phyloP scores from a whole-genome alignment of 2,797 vertebrate genomes.

The Lemur catta region DNA sequence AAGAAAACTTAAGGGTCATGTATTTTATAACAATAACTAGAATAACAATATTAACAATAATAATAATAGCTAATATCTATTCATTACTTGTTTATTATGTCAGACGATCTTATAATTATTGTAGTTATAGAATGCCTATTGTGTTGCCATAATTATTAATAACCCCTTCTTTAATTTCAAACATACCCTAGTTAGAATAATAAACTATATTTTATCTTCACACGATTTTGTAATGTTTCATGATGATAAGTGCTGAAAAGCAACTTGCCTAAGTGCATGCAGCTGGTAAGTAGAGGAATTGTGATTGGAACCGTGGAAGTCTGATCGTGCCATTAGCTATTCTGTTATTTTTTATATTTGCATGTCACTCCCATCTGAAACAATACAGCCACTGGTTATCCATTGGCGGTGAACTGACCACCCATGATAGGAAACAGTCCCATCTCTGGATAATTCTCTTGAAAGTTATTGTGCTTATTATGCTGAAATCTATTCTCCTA shows the following conservation, averaged over 20 bases:
- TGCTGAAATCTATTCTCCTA: background rate
- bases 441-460: background rate
- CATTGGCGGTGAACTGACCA: background rate
- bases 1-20: background rate
- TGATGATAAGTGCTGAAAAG: background rate
- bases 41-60: background rate
- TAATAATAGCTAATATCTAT: background rate
- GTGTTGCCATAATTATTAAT: background rate
- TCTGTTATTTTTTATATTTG: background rate
- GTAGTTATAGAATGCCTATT: background rate
- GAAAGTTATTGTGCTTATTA: background rate
- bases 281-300: background rate
- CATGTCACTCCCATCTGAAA: background rate
- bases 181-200: background rate
- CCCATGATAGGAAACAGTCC: background rate
- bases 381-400: background rate
- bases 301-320: background rate
- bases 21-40: background rate
- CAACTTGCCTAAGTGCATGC: background rate
- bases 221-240: background rate
- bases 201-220: background rate
- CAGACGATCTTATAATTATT: background rate
- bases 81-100: background rate
- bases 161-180: background rate
- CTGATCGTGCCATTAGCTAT: background rate